Conservation (phyloP, 2,888 invertebrate species). For the Lamellibrachia satsuma region DNA sequence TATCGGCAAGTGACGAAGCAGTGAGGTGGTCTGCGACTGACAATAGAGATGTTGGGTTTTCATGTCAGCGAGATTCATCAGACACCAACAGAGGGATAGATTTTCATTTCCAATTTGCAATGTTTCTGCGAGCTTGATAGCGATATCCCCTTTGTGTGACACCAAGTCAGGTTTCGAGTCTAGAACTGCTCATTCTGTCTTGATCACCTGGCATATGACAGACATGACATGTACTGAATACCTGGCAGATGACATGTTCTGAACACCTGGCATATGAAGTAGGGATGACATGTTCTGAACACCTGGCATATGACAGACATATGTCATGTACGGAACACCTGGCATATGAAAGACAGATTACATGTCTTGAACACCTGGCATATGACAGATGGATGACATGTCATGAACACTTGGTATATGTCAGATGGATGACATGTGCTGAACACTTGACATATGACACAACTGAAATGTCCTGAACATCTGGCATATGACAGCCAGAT, state of each 20-base stretch:
- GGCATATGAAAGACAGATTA: neutral
- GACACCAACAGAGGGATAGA: neutral
- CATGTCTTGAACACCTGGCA: neutral
- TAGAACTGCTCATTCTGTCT: neutral
- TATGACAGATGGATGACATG: no score
- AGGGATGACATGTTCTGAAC: no score
- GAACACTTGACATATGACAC: neutral
- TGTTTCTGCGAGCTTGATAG: neutral
- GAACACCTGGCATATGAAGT: no score
- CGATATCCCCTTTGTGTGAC: neutral
- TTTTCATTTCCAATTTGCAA: neutral
- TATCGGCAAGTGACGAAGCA: neutral
- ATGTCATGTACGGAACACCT: no score
- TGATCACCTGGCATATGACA: neutral
- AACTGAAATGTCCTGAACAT: neutral
- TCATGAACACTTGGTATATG: neutral
- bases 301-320: no score
- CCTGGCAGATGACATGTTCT: neutral
- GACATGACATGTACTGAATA: neutral
- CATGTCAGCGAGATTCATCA: neutral
- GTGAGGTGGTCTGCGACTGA: neutral
- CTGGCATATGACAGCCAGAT: neutral
- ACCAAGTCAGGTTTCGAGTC: neutral
- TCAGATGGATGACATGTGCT: neutral
- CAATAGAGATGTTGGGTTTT: neutral